Evolutionary conservation across 1,140 invertebrate genomes (phyloP), one percentile per base, ranked within the genome.

Genomic region (Glossosoma conforme): DNA sequence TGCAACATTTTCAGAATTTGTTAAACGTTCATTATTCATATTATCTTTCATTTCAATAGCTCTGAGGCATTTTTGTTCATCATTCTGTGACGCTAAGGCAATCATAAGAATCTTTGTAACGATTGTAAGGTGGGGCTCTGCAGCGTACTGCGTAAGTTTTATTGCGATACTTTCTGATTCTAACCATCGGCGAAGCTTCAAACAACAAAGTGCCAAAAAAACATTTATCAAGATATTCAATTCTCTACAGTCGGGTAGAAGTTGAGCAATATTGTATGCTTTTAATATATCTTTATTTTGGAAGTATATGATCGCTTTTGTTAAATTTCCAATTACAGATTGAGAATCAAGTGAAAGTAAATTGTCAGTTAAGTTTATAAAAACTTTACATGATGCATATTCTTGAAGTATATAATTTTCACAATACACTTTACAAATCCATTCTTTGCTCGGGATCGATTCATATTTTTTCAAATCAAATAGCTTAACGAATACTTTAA

Each of bases 341-440:
- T 77, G 70, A 45, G 64, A 64, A 41, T 21, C 40, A 42, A 20
- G 13, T 8, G 14, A n/a, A 42, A n/a, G 21, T 42, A n/a, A 42
- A 20, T 42, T 42, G 24, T 28, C n/a, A n/a, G 14, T 15, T 13
- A 18, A n/a, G n/a, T n/a, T n/a, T n/a, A n/a, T n/a, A n/a, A n/a
- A n/a, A n/a, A n/a, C n/a, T n/a, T n/a, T n/a, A n/a, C n/a, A n/a
- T n/a, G n/a, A n/a, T n/a, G n/a, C n/a, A n/a, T n/a, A n/a, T n/a
- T n/a, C n/a, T n/a, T n/a, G n/a, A n/a, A n/a, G n/a, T n/a, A n/a
- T 30, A n/a, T 30, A 20, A 62, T 57, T 56, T 84, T 74, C 24
- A 70, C 74, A 60, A n/a, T 78, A 83, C 1, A 74, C 64, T 62
- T 75, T 73, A 59, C 82, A 83, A 48, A 83, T 76, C 77, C 80